These are phyloP conservation scores for Linnaemya vulpina DNA, from an alignment of 2,888 invertebrate species.

Conservation along the genomic window DNA sequence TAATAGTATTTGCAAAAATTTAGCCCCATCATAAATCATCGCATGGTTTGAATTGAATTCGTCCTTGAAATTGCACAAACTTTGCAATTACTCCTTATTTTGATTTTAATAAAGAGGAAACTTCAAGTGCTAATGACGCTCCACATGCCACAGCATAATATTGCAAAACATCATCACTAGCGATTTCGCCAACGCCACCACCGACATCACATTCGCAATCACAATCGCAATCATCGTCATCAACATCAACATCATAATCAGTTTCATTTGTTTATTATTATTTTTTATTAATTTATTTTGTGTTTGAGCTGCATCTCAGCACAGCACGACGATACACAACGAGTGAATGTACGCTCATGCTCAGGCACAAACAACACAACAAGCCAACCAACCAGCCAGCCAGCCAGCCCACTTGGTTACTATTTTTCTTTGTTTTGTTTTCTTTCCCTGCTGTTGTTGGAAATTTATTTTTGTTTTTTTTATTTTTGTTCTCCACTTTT, in stretches of 20 bases:
- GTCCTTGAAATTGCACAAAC: slow-evolving; percentile 23
- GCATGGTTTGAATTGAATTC: neutral
- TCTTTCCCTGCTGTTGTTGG: slow-evolving; percentile 28
- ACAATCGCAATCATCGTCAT: neutral
- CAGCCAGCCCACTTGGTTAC: slow-evolving; percentile 20
- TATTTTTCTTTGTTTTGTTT: slow-evolving; percentile 49
- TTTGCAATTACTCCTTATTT: slow-evolving; percentile 35
- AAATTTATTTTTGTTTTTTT: slow-evolving; percentile 11
- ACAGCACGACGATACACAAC: slow-evolving; percentile 6
- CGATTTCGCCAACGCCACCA: neutral
- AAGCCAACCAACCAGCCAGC: neutral
- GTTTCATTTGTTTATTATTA: slow-evolving; percentile 36
- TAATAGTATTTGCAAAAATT: no score
- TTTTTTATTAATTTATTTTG: slow-evolving; percentile 16
- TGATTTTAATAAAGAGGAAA: slow-evolving; percentile 26
- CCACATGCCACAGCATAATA: slow-evolving; percentile 49
- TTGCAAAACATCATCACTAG: slow-evolving; percentile 37
- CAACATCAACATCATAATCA: slow-evolving; percentile 37
- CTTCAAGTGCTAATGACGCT: slow-evolving; percentile 49
- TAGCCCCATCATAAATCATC: neutral
- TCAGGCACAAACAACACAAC: neutral
- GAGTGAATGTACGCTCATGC: neutral
- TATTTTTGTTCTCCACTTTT: slow-evolving; percentile 35
- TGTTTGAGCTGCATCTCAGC: slow-evolving; percentile 35
- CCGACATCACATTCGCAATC: slow-evolving; percentile 11